Evolutionary conservation across 2,888 invertebrate species (phyloP).

Genomic region (Caenorhabditis sp.): DNA sequence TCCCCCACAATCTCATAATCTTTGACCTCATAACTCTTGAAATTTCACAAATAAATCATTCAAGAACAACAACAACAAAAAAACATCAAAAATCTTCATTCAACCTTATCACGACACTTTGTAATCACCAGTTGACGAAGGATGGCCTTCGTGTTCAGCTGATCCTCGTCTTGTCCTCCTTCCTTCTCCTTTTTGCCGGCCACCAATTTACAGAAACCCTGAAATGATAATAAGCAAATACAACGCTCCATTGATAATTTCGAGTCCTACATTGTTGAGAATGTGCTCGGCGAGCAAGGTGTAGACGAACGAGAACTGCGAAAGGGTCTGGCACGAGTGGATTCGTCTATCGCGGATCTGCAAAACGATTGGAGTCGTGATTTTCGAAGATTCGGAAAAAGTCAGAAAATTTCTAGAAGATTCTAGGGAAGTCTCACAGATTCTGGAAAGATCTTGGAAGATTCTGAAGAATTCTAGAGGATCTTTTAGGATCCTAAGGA

Average conservation of each 20-base stretch:
- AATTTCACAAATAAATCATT: too few species aligned
- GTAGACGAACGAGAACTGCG: conserved; percentile 67
- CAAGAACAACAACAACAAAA: too few species aligned
- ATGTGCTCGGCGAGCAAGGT: conserved; percentile 66
- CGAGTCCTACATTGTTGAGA: conserved; percentile 65
- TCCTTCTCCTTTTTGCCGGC: conserved; percentile 6
- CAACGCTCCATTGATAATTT: background rate
- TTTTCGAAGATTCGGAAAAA: too few species aligned
- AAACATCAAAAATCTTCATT: background rate
- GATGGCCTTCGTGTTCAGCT: conserved; percentile 2
- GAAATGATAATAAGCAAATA: too few species aligned
- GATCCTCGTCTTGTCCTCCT: background rate
- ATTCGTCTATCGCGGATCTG: conserved; percentile 64
- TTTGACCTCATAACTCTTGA: too few species aligned
- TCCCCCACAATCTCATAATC: too few species aligned
- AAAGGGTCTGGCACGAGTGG: conserved; percentile 63
- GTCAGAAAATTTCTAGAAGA: too few species aligned
- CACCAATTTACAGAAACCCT: conserved; percentile 32
- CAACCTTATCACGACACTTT: background rate
- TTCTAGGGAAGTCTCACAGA: too few species aligned
- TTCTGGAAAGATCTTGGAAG: too few species aligned
- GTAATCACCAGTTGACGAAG: conserved; percentile 19
- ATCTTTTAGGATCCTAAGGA: too few species aligned
- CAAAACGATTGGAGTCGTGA: too few species aligned
- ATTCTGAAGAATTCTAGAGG: too few species aligned